These are phyloP conservation scores for Marronus borbonicus DNA, from an alignment of 2,888 invertebrate genomes.

Conservation along the genomic window DNA sequence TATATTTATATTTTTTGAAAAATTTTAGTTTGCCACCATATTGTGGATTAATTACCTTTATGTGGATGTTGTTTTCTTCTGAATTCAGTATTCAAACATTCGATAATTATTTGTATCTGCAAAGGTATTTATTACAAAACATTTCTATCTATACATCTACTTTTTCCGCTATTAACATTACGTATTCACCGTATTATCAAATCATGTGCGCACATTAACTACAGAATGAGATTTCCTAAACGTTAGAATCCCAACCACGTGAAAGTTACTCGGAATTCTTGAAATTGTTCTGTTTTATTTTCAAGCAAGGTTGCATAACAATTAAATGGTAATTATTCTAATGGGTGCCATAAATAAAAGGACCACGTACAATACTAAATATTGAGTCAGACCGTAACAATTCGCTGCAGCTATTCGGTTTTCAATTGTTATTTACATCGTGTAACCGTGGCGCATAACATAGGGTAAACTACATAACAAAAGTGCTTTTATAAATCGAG, in stretches of 20 bases:
- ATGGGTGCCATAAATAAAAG: slow-evolving; percentile 32
- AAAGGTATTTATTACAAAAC: neutral
- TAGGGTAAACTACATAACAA: slow-evolving; percentile 1
- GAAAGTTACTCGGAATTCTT: slow-evolving; percentile 39
- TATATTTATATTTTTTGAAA: too few species aligned
- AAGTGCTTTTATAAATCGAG: neutral
- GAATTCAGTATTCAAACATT: neutral
- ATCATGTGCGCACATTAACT: slow-evolving; percentile 31
- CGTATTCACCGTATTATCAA: slow-evolving; percentile 14
- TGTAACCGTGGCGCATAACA: neutral
- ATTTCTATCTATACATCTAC: neutral
- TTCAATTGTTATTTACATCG: slow-evolving; percentile 25
- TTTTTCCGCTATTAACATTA: neutral
- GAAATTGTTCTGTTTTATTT: slow-evolving; percentile 42
- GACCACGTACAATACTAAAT: slow-evolving; percentile 28
- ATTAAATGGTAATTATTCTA: slow-evolving; percentile 42
- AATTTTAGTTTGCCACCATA: too few species aligned
- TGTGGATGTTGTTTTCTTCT: too few species aligned
- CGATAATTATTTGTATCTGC: neutral
- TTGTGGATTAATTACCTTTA: too few species aligned
- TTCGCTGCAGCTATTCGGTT: slow-evolving; percentile 9
- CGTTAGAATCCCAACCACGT: slow-evolving; percentile 21
- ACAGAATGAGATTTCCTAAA: neutral
- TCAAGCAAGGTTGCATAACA: slow-evolving; percentile 42
- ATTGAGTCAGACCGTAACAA: slow-evolving; percentile 25